Conservation (phyloP, 2,888 invertebrate genomes). For the Sarcophaga rosellei region DNA sequence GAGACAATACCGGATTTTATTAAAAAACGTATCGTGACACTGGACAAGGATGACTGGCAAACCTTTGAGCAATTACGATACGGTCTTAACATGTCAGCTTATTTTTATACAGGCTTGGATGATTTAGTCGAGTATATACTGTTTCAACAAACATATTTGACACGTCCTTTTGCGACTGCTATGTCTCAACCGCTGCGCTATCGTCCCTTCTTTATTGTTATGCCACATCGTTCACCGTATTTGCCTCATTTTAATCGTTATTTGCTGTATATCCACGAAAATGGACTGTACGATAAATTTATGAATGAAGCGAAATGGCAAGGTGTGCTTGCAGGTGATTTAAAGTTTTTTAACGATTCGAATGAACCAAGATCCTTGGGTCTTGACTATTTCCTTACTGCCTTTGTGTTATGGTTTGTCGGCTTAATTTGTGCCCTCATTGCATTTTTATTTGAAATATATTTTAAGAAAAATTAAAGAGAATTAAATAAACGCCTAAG, state of each 20-base stretch:
- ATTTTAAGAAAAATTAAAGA: neutral
- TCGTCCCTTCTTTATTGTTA: slow-evolving; percentile 71
- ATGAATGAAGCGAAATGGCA: slow-evolving; percentile 70
- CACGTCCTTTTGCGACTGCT: slow-evolving; percentile 69
- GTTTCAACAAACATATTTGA: slow-evolving; percentile 73
- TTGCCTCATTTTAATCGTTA: slow-evolving; percentile 72
- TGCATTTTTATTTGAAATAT: slow-evolving; percentile 24
- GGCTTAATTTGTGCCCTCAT: slow-evolving; percentile 31
- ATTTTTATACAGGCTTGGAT: slow-evolving; percentile 68
- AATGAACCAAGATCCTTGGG: neutral
- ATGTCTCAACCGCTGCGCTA: slow-evolving; percentile 69
- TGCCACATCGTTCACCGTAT: slow-evolving; percentile 72
- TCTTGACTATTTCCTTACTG: slow-evolving; percentile 38
- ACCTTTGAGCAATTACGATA: slow-evolving; percentile 60
- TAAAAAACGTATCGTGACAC: slow-evolving; percentile 65
- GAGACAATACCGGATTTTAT: slow-evolving; percentile 70
- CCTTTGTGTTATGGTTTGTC: slow-evolving; percentile 24
- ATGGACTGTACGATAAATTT: slow-evolving; percentile 72
- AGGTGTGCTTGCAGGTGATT: slow-evolving; percentile 71
- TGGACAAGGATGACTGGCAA: slow-evolving; percentile 39
- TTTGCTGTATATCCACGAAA: slow-evolving; percentile 70
- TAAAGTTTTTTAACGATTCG: slow-evolving; percentile 60
- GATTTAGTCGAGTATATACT: slow-evolving; percentile 72
- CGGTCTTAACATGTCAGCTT: slow-evolving; percentile 69
- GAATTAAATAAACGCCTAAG: neutral